Base-by-base conservation (phyloP, 2,113 vertebrate species). In the Salminus brasiliensis region DNA sequence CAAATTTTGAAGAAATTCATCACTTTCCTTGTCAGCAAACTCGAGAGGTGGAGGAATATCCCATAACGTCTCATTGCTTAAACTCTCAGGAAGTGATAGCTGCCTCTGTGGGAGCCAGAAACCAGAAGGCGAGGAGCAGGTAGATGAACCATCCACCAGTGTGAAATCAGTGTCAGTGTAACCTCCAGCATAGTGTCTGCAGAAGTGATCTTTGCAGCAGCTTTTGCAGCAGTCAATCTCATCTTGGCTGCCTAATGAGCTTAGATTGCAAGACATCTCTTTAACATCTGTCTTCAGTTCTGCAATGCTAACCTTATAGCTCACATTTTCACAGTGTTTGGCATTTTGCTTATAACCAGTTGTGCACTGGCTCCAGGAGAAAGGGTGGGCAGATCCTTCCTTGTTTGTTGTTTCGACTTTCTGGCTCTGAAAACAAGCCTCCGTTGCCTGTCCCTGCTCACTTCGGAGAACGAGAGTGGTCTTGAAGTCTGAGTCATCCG, bases 31-130 rank as follows among this genome's bases (percentile, higher is more conserved):
- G 85, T 92, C 89, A 67, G 92, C 87, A 88, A 93, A 94, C 70
- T 90, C 87, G 70, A 68, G 30, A 0, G 92, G 92, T 47, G 92
- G 91, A 76, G 92, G 93, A 10, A 91, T 84, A 71, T 86, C 80
- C 27, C 41, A 63, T 74, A 73, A 53, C 2, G 55, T 83, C 32
- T 91, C 88, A 34, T 53, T 76, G 23, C 79, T 82, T 3, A 71
- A 55, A 55, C n/a, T 83, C 29, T 83, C 78, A 4, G 76, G 57
- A 57, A 87, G 75, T 27, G 59, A 43, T 0, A 62, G 73, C 36
- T 75, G 60, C 55, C 88, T 91, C 80, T 78, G 84, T 47, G 45
- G 47, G 70, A 82, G 29, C 30, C 74, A 88, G 36, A 84, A 62
- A 5, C 88, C 69, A 43, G 89, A 81, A 2, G 82, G 74, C 6